These are phyloP conservation scores for Redunca redunca DNA, from an alignment of 2,113 vertebrate genomes.

Conservation along the genomic window DNA sequence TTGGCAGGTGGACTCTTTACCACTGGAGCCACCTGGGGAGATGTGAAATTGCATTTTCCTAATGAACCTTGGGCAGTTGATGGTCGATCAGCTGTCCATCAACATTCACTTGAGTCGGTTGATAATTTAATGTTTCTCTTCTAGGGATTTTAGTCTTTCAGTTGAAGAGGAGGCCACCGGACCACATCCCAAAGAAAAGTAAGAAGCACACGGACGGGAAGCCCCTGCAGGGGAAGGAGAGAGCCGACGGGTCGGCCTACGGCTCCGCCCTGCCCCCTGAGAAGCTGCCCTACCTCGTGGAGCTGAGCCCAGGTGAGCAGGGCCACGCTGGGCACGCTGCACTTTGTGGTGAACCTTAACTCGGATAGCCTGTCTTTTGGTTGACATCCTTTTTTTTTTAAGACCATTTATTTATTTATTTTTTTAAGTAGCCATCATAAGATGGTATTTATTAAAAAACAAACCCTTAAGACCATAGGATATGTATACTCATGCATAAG, in stretches of 20 bases:
- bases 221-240: slow-evolving; percentile 82
- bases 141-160: slow-evolving; percentile 94
- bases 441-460: not conserved
- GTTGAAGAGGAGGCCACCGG: slow-evolving; percentile 93
- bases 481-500: not conserved
- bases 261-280: slow-evolving; percentile 86
- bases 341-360: not conserved
- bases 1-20: not conserved
- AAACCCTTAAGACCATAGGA: not conserved
- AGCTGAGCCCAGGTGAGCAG: slow-evolving; percentile 92
- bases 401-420: not conserved
- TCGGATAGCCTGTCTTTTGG: not conserved
- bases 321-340: accelerated
- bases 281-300: slow-evolving; percentile 96
- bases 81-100: too few relatives aligned
- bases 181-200: slow-evolving; percentile 88
- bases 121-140: slow-evolving; percentile 16
- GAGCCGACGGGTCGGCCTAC: slow-evolving; percentile 80
- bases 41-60: not conserved
- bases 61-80: accelerated
- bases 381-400: not conserved
- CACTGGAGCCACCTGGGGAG: not conserved
- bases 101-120: accelerated
- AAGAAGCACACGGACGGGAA: slow-evolving; percentile 88
- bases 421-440: not conserved